A percentile compares a stretch with the other conserved stretches of the same genome.
phyloP scores from a whole-genome alignment of 2,113 vertebrate species.

The Osmerus eperlanus region DNA sequence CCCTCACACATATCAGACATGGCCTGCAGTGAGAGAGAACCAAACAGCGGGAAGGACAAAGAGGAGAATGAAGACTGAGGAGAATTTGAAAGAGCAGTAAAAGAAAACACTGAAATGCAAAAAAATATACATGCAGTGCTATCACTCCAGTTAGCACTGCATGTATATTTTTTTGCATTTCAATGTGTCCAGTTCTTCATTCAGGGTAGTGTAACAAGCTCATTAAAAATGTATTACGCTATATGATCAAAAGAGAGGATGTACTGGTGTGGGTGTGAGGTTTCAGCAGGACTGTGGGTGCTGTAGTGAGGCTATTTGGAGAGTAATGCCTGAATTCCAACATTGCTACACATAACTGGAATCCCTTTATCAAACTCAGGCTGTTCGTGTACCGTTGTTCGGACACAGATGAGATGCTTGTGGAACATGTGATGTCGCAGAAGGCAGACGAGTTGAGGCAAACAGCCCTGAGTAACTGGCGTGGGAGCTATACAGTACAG shows the following conservation, averaged over 20 bases:
- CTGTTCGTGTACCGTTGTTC: no score
- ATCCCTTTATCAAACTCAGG: no score
- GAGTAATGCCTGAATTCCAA: no score
- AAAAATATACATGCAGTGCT: conserved; percentile 5
- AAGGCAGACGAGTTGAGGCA: background rate
- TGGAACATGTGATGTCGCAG: no score
- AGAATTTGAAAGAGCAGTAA: background rate
- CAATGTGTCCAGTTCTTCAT: conserved; percentile 20
- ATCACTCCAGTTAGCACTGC: background rate
- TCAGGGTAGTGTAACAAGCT: conserved; percentile 45
- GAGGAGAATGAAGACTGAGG: no score
- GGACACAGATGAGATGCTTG: no score
- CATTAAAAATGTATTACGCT: conserved; percentile 67
- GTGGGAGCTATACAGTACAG: no score
- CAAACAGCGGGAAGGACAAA: no score
- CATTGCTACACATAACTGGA: no score
- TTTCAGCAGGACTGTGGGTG: conserved; percentile 12
- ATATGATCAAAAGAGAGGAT: conserved; percentile 50
- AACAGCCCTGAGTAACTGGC: background rate
- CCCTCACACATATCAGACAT: background rate
- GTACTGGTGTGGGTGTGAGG: conserved; percentile 42
- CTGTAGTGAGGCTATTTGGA: background rate
- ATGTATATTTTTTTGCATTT: no score
- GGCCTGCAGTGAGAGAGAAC: background rate
- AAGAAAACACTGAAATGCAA: background rate